Percentiles rank a stretch among this genome's conserved stretches.
Conservation (phyloP, 2,797 vertebrate species). For the Rachycentron canadum region DNA sequence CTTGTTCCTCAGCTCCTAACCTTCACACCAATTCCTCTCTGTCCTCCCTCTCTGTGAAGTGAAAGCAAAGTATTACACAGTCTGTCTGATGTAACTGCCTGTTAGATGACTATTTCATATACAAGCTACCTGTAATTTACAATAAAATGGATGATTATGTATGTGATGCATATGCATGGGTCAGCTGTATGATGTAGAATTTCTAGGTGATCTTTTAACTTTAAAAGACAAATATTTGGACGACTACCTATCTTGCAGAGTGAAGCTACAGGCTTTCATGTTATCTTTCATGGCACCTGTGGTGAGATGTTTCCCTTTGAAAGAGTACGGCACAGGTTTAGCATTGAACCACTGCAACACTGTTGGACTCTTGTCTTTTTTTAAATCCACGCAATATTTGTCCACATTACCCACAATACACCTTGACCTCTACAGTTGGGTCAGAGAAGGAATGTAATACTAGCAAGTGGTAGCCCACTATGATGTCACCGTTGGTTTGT, state of each 20-base stretch:
- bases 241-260: neutral
- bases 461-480: too few species aligned
- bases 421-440: neutral
- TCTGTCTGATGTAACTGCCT: neutral
- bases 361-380: neutral
- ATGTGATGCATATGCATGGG: neutral
- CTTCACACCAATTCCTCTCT: neutral
- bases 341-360: neutral
- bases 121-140: neutral
- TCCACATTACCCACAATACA: neutral
- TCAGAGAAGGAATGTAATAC: too few species aligned
- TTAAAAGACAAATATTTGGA: neutral
- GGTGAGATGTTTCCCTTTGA: neutral
- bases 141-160: constrained; percentile 4
- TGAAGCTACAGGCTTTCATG: too few species aligned
- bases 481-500: too few species aligned
- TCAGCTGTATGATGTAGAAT: neutral
- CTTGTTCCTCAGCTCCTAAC: too few species aligned
- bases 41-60: neutral
- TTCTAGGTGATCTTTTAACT: neutral
- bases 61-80: neutral
- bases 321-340: neutral
- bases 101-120: neutral
- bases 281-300: too few species aligned
- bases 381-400: too few species aligned